Evolutionary conservation across 2,113 vertebrate genomes (phyloP), one percentile per base, ranked within the genome.

Genomic region (Pipa parva): DNA sequence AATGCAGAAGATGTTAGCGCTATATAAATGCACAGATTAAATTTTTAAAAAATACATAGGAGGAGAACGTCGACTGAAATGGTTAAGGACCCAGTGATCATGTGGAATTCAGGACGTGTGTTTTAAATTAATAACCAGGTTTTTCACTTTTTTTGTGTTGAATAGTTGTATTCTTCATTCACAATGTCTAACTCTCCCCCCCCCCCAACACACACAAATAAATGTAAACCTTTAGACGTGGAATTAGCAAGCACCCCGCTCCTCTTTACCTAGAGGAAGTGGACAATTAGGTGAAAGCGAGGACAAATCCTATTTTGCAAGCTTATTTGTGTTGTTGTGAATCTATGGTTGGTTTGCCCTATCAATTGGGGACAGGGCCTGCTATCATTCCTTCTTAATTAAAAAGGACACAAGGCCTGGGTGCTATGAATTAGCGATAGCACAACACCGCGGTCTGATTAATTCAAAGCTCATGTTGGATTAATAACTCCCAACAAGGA

Each of bases 361-460:
- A 80, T 83, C 88, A 89, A 90, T 89, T 87, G 86, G 84, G 79
- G 80, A 77, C 74, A 75, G 76, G 86, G 83, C 80, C 84, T 86
- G 89, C 86, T 91, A 89, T 90, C 88, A 83, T 83, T 88, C 87
- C 87, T 86, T 89, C 90, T 94, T 97, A 97, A 97, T 97, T 94
- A 87, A 89, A 92, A 91, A 87, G 86, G 94, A 93, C 91, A 78
- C 89, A 90, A 89, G 89, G 89, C 85, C 91, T 76, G 25, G 86
- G 39, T 89, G 88, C 83, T 83, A 87, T 89, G 92, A 95, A 94
- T 94, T 92, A 92, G 89, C 88, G 91, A 89, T 87, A 87, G 89
- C 93, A 90, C 90, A 81, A 83, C 78, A 77, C 83, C 82, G 84
- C 83, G 82, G 80, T 84, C 88, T 89, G 89, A 91, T 92, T 92